These are phyloP conservation scores for Meteorus cinctellus DNA, from an alignment of 2,888 invertebrate genomes.

Conservation along the genomic window DNA sequence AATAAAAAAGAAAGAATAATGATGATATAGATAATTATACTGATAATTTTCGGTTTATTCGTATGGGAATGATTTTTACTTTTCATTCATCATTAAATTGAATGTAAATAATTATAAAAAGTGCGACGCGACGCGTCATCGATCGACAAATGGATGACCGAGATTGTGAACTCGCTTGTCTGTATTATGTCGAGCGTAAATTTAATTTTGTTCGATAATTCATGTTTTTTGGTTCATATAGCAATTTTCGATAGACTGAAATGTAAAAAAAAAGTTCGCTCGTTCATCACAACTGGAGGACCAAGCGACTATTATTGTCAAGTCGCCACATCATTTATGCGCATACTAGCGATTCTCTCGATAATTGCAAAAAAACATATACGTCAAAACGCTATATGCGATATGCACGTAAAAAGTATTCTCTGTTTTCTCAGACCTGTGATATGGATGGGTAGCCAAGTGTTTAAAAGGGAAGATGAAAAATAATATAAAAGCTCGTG, in stretches of 20 bases:
- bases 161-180: constrained; percentile 26
- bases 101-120: constrained; percentile 32
- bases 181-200: constrained; percentile 20
- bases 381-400: constrained; percentile 34
- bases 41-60: constrained; percentile 12
- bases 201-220: background rate
- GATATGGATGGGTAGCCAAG: constrained; percentile 61
- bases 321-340: constrained; percentile 28
- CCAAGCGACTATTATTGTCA: constrained; percentile 38
- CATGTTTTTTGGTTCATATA: background rate
- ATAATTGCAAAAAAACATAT: constrained; percentile 27
- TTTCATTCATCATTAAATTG: constrained; percentile 8
- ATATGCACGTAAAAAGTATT: constrained; percentile 51
- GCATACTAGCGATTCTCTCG: constrained; percentile 29
- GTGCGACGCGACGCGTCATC: constrained; percentile 26
- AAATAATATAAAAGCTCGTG: constrained; percentile 33
- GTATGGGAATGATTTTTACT: background rate
- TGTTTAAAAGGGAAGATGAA: constrained; percentile 2
- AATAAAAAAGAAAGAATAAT: background rate
- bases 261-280: constrained; percentile 30
- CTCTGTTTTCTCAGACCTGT: constrained; percentile 67
- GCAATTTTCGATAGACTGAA: constrained; percentile 23
- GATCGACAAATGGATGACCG: constrained; percentile 13
- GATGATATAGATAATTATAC: background rate
- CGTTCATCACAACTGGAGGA: constrained; percentile 43